Evolutionary conservation across 2,888 invertebrate genomes (phyloP).

Genomic region (Leptarthrus brevirostris): DNA sequence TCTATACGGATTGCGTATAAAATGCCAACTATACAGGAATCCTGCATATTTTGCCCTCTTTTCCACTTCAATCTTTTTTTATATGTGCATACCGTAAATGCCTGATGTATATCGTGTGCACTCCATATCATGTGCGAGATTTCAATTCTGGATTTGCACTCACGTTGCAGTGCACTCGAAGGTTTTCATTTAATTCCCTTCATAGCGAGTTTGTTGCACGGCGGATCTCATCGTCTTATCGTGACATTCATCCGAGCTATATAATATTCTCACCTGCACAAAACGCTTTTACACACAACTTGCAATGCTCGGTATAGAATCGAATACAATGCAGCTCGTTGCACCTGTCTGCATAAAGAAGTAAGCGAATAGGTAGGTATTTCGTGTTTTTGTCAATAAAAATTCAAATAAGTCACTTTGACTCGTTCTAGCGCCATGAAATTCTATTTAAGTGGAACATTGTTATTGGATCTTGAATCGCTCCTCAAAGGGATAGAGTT

Average conservation of each 20-base stretch:
- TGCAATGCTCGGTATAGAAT: not conserved
- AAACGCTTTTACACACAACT: not conserved
- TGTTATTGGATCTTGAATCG: conserved; percentile 13
- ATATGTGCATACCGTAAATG: conserved; percentile 10
- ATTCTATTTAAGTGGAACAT: conserved; percentile 21
- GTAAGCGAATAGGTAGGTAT: conserved; percentile 2
- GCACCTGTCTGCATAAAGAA: conserved; percentile 21
- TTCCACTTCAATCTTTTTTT: conserved; percentile 17
- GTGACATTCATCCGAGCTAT: conserved; percentile 35
- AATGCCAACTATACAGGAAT: conserved; percentile 9
- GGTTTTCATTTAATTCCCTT: conserved; percentile 49
- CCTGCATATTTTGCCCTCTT: not conserved
- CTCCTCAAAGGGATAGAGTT: not conserved
- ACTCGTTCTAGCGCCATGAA: conserved; percentile 17
- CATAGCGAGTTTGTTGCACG: not conserved
- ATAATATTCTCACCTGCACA: conserved; percentile 39
- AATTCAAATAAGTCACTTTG: conserved; percentile 44
- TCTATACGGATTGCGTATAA: conserved; percentile 25
- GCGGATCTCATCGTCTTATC: conserved; percentile 22
- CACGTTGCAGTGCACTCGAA: conserved; percentile 37
- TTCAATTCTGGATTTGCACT: conserved; percentile 34
- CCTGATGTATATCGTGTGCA: conserved; percentile 2
- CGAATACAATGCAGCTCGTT: conserved; percentile 22
- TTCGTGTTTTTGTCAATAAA: conserved; percentile 36
- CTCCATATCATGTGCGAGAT: conserved; percentile 17